A percentile compares a stretch with the other conserved stretches of the same genome.
phyloP scores from a whole-genome alignment of 2,888 invertebrate species.

The Heliconius ethilla region DNA sequence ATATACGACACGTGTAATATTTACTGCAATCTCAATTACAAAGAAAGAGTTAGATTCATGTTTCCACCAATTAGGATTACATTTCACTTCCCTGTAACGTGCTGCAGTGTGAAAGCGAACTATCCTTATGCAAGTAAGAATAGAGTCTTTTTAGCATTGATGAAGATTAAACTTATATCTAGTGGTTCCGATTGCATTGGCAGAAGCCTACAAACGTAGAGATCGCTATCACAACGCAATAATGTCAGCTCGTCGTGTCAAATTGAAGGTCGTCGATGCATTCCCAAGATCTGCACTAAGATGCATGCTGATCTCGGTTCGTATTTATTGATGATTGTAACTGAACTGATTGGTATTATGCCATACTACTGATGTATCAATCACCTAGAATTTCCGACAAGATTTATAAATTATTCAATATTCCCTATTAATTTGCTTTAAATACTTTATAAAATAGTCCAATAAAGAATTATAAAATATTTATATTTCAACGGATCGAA shows the following conservation, averaged over 20 bases:
- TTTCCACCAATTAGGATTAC: slow-evolving; percentile 59
- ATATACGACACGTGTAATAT: slow-evolving; percentile 21
- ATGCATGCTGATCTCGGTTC: slow-evolving; percentile 41
- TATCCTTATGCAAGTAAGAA: slow-evolving; percentile 45
- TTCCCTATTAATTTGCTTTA: background rate
- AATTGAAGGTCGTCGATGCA: slow-evolving; percentile 52
- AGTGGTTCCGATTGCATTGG: slow-evolving; percentile 68
- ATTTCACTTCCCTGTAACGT: slow-evolving; percentile 62
- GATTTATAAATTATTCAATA: background rate
- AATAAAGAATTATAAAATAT: background rate
- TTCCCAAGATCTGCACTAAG: slow-evolving; percentile 52
- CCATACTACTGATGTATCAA: slow-evolving; percentile 27
- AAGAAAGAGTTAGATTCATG: slow-evolving; percentile 48
- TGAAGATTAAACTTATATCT: slow-evolving; percentile 47
- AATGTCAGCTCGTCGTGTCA: slow-evolving; percentile 52
- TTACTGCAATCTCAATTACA: slow-evolving; percentile 39
- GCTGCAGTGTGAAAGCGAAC: slow-evolving; percentile 44
- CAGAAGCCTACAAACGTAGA: slow-evolving; percentile 63
- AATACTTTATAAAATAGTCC: background rate
- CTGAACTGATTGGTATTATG: slow-evolving; percentile 34
- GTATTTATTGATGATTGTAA: slow-evolving; percentile 32
- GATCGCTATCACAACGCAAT: slow-evolving; percentile 55
- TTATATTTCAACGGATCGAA: background rate
- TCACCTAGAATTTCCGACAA: slow-evolving; percentile 11
- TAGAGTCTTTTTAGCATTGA: slow-evolving; percentile 51